A percentile compares a stretch with the other conserved stretches of the same genome.
These are phyloP conservation scores for Acronicta leporina DNA, from an alignment of 2,888 invertebrate genomes.

Conservation along the genomic window DNA sequence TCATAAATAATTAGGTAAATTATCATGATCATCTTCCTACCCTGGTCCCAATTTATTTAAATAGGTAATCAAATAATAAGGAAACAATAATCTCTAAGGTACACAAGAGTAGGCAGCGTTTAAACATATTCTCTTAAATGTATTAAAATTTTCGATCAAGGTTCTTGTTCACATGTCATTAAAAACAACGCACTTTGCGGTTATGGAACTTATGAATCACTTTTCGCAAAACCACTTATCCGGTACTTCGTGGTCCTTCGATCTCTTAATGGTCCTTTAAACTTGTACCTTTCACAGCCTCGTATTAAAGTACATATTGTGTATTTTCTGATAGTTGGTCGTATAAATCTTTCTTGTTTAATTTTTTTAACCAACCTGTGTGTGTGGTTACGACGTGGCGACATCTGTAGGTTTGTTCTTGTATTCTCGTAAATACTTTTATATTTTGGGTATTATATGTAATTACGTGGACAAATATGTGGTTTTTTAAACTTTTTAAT, in stretches of 20 bases:
- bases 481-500: too few relatives aligned
- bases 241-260: constrained; percentile 10
- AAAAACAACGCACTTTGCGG: constrained; percentile 2
- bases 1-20: too few relatives aligned
- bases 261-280: constrained; percentile 12
- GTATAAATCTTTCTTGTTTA: not conserved
- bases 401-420: too few relatives aligned
- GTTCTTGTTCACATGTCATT: constrained; percentile 13
- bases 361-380: too few relatives aligned
- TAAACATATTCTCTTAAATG: not conserved
- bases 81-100: too few relatives aligned
- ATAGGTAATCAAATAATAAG: too few relatives aligned
- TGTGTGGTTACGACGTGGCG: not conserved
- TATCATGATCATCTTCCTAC: too few relatives aligned
- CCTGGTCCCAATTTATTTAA: too few relatives aligned
- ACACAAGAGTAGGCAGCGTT: too few relatives aligned
- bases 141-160: constrained; percentile 14
- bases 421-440: too few relatives aligned
- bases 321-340: not conserved
- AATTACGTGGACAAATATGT: too few relatives aligned
- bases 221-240: constrained; percentile 34
- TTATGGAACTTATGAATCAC: constrained; percentile 29
- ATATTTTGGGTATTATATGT: too few relatives aligned
- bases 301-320: constrained; percentile 2
- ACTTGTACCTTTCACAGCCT: constrained; percentile 9